Evolutionary conservation across 1,140 invertebrate species (phyloP), one percentile per base, ranked within the genome.

Genomic region (Hypsibius dujardini): DNA sequence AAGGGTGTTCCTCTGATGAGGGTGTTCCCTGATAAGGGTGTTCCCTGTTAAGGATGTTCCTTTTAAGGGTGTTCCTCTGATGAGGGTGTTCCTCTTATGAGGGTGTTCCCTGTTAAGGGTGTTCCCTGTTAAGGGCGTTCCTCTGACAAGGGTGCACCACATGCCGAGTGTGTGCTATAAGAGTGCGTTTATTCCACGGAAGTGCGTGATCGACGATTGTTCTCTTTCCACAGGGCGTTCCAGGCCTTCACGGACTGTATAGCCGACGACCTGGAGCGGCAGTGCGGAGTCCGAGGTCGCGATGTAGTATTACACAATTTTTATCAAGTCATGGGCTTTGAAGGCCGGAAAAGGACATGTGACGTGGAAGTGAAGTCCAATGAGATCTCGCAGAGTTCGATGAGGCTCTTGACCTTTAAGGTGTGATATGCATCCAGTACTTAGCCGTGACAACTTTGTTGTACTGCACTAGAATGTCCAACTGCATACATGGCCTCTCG

Each of bases 271-370:
- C 42, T 67, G 12, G 3, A 3, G 12, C 62, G 42, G 7, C 3
- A 67, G 12, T 67, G 62, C 62, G 62, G 62, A 67, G 12, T 42
- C 3, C 62, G 62, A 15, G 62, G 62, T 7, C 12, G 62, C 3
- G 62, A 67, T 42, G 3, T 67, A 42, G 42, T 67, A 12, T 42
- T 67, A 42, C 62, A 67, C 42, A 67, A 12, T 15, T 67, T 67
- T 3, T 67, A 67, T 42, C 62, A 67, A 67, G 62, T 67, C 3
- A 67, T 67, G 62, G 62, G 62, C 12, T 67, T 67, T 67, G 12
- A 67, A 67, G 62, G 62, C 3, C 62, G 62, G 62, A 67, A 67
- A 42, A 12, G 62, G 45, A 45, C 42, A 15, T 67, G 62, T 45
- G 42, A 67, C 42, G 62, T 45, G 12, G 12, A 12, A 67, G 42